Evolutionary conservation across 2,797 vertebrate genomes (phyloP), one percentile per base, ranked within the genome.

Genomic region (Gymnoscopelus braueri): DNA sequence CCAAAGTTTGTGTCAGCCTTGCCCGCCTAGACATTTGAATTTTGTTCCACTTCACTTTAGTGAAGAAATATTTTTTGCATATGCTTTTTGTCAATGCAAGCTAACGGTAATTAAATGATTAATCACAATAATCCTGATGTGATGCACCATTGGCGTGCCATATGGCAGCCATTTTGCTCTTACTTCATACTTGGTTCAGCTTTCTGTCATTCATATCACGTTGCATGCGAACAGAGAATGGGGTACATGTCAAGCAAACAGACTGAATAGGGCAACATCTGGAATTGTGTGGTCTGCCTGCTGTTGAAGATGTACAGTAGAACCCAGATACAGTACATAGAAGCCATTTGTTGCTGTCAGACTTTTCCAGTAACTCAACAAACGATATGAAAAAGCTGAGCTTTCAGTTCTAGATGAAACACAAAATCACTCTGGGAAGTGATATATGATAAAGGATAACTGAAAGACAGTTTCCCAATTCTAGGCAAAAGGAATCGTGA

Each of bases 71-170:
- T n/a, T 35, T 59, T 44, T 35, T 26, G 76, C 83, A 86, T 84
- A 81, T 88, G 80, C 64, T 83, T 81, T 85, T 84, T 80, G 70
- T 80, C 50, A 71, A 63, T 63, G 58, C 63, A 61, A 54, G 13
- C 32, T 44, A 4, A 71, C 63, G 14, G 12, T 81, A 51, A n/a
- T 51, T 12, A 23, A 19, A 19, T 53, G 63, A 72, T 72, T 58
- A 23, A 13, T 39, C 53, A 74, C 56, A 56, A 61, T 64, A 47
- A 76, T 80, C 79, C 67, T 76, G 2, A 19, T 3, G 49, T n/a
- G 12, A 51, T 51, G 1, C 49, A 51, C 49, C 39, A 39, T 6
- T 39, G 39, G 8, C 39, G 8, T 9, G 39, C 6, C 39, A 39
- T 39, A 39, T 32, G 32, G 32, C 7, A 9, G 39, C 8, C 6